Conservation (phyloP, 1,140 invertebrate genomes). For the Calliphora vicina region DNA sequence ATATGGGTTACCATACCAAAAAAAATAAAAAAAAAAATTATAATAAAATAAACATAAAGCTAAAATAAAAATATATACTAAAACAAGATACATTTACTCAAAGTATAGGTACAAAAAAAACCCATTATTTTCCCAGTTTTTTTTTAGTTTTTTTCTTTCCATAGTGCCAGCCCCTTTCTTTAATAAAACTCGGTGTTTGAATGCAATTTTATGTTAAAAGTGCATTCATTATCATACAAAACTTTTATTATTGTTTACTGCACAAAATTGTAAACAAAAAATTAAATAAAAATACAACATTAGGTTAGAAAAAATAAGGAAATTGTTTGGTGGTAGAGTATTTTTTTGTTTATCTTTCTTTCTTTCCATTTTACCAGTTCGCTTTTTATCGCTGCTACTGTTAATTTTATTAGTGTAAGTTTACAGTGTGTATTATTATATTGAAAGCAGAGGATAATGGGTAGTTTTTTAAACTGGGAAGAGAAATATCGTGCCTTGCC, state of each 20-base stretch:
- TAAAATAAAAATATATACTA: background rate
- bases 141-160: background rate
- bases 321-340: background rate
- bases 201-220: background rate
- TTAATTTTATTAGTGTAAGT: too few species aligned
- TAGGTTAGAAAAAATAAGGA: background rate
- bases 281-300: background rate
- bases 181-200: background rate
- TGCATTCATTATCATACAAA: conserved; percentile 9
- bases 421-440: too few species aligned
- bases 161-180: background rate
- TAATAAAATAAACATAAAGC: too few species aligned
- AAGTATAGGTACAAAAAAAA: too few species aligned
- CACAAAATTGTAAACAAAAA: background rate
- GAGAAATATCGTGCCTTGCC: too few species aligned
- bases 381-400: background rate
- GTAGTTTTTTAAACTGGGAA: too few species aligned
- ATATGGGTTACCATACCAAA: conserved; percentile 4
- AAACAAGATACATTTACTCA: too few species aligned
- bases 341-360: background rate
- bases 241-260: background rate
- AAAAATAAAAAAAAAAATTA: too few species aligned
- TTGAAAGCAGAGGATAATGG: too few species aligned
- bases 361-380: background rate
- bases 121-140: too few species aligned